A percentile compares a stretch with the other conserved stretches of the same genome.
Evolutionary conservation across 2,113 vertebrate species (phyloP).

Genomic region (Ginglymostoma cirratum): DNA sequence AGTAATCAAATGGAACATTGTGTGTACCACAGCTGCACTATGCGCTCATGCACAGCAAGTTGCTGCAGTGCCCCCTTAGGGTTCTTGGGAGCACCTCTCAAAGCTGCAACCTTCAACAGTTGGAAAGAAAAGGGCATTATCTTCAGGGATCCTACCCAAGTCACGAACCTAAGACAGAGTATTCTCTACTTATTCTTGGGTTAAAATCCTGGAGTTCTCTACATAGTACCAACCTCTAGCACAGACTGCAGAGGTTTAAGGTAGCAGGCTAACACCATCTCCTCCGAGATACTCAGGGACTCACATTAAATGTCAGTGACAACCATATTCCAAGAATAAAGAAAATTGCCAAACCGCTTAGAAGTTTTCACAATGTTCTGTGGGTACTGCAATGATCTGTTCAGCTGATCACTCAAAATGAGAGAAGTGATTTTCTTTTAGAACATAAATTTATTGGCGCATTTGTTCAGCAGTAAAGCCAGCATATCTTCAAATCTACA

Average conservation of each 20-base stretch:
- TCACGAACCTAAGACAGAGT: neutral
- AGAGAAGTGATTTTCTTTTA: neutral
- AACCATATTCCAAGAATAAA: neutral
- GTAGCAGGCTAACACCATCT: neutral
- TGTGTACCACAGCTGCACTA: neutral
- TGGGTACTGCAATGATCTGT: neutral
- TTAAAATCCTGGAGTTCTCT: neutral
- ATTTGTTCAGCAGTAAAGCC: neutral
- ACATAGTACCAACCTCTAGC: neutral
- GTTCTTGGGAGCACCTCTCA: neutral
- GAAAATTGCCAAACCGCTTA: neutral
- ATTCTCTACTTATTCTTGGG: neutral
- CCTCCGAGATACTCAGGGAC: neutral
- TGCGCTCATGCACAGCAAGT: neutral
- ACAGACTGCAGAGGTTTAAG: neutral
- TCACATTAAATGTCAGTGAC: neutral
- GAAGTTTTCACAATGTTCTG: neutral
- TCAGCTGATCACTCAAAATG: neutral
- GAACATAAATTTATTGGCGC: neutral
- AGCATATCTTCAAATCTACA: neutral
- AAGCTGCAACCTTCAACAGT: neutral
- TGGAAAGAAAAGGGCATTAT: neutral
- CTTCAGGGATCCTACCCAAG: neutral
- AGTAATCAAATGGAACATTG: neutral
- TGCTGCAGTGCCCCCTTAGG: neutral